phyloP scores from a whole-genome alignment of 2,888 invertebrate species.

The Volucella inanis region DNA sequence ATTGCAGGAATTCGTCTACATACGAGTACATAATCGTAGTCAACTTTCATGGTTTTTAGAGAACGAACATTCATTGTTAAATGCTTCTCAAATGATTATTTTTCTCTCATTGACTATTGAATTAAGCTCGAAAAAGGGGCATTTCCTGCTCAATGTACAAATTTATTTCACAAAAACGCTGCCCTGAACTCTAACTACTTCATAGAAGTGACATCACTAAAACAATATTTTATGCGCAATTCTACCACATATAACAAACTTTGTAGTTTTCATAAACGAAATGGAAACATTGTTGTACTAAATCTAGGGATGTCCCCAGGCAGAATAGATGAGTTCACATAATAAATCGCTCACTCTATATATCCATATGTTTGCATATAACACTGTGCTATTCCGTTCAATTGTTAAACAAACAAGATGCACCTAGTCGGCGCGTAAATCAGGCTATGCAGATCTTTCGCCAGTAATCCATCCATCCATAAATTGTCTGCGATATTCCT shows the following conservation, averaged over 20 bases:
- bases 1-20: too few species aligned
- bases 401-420: slow-evolving; percentile 58
- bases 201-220: background rate
- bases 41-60: too few species aligned
- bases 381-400: slow-evolving; percentile 38
- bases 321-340: slow-evolving; percentile 36
- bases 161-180: too few species aligned
- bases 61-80: too few species aligned
- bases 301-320: slow-evolving; percentile 26
- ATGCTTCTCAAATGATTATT: too few species aligned
- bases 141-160: too few species aligned
- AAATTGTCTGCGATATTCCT: slow-evolving; percentile 52
- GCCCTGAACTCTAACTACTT: too few species aligned
- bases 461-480: slow-evolving; percentile 72
- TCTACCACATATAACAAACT: background rate
- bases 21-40: too few species aligned
- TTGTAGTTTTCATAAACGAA: slow-evolving; percentile 36
- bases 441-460: slow-evolving; percentile 64
- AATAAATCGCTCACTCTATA: slow-evolving; percentile 32
- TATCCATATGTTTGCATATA: background rate
- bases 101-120: too few species aligned
- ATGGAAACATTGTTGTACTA: slow-evolving; percentile 2
- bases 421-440: slow-evolving; percentile 62
- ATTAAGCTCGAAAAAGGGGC: too few species aligned
- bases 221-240: slow-evolving; percentile 7